A percentile compares a stretch with the other conserved stretches of the same genome.
phyloP scores from a whole-genome alignment of 2,888 invertebrate species.

The Chironomus riparius region DNA sequence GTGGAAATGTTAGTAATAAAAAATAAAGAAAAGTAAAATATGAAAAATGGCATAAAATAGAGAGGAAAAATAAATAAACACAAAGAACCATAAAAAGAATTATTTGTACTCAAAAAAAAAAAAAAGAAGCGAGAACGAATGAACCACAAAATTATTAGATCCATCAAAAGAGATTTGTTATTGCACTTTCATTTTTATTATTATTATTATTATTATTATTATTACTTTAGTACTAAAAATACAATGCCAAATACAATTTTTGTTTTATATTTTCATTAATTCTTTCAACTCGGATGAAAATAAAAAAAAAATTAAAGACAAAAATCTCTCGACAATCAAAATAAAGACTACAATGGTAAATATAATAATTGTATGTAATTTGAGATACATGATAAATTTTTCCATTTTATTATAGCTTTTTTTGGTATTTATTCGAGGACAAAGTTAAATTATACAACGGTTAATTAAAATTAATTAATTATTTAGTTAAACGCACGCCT shows the following conservation, averaged over 20 bases:
- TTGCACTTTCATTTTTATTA: not conserved
- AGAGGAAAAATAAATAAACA: not conserved
- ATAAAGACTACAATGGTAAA: not conserved
- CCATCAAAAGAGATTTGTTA: not conserved
- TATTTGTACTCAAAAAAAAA: not conserved
- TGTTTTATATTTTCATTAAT: no score
- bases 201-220: not conserved
- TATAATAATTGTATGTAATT: not conserved
- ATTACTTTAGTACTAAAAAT: not conserved
- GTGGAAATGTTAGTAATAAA: not conserved
- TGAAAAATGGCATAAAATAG: not conserved
- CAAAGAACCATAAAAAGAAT: not conserved
- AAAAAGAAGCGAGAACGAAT: no score
- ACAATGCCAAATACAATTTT: not conserved
- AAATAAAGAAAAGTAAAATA: not conserved
- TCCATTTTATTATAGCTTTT: not conserved
- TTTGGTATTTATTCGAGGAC: no score
- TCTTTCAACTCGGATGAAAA: not conserved
- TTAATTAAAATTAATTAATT: no score
- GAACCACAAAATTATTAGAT: not conserved
- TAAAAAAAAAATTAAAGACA: not conserved
- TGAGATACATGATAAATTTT: not conserved
- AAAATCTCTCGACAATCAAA: not conserved
- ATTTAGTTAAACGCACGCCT: no score
- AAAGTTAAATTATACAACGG: no score